Conservation (phyloP, 37 sponge, comb jelly and placozoan species). For the Axinella damicornis region DNA sequence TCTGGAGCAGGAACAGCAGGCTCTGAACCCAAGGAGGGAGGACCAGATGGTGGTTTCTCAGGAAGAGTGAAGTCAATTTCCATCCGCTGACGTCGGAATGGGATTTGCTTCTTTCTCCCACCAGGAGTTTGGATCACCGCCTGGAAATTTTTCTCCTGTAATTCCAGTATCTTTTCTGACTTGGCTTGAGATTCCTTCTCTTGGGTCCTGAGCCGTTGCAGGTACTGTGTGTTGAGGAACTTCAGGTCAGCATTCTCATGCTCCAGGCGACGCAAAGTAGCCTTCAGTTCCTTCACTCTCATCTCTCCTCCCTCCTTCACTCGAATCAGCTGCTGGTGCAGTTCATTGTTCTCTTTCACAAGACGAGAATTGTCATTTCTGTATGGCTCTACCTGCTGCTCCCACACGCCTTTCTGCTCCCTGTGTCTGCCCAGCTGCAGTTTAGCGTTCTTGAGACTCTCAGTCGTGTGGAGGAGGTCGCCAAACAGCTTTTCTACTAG, state of each 20-base stretch:
- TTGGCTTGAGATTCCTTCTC: constrained; percentile 86
- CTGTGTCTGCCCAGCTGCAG: constrained; percentile 73
- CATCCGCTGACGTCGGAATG: constrained; percentile 94
- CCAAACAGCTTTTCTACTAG: constrained; percentile 94
- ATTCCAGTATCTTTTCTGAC: constrained; percentile 84
- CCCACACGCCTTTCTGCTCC: constrained; percentile 74
- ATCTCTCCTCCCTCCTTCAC: constrained; percentile 82
- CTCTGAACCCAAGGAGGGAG: too few relatives aligned
- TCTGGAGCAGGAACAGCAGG: constrained; percentile 53
- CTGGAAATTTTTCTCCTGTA: constrained; percentile 96
- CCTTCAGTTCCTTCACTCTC: constrained; percentile 76
- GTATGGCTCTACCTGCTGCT: constrained; percentile 92
- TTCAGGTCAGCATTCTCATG: constrained; percentile 98
- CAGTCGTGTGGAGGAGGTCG: constrained; percentile 98
- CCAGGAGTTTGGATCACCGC: constrained; percentile 99
- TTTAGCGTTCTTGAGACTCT: constrained; percentile 90
- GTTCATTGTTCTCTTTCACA: constrained; percentile 89
- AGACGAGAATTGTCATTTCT: constrained; percentile 92
- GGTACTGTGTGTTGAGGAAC: constrained; percentile 97
- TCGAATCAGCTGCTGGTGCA: constrained; percentile 88
- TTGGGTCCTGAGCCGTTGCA: constrained; percentile 70
- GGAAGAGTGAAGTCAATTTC: constrained; percentile 91
- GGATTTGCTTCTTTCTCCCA: constrained; percentile 89
- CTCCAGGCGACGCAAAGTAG: constrained; percentile 81
- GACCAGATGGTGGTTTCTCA: constrained; percentile 4